phyloP scores from a whole-genome alignment of 2,888 invertebrate genomes.

The Smittia aterrima region DNA sequence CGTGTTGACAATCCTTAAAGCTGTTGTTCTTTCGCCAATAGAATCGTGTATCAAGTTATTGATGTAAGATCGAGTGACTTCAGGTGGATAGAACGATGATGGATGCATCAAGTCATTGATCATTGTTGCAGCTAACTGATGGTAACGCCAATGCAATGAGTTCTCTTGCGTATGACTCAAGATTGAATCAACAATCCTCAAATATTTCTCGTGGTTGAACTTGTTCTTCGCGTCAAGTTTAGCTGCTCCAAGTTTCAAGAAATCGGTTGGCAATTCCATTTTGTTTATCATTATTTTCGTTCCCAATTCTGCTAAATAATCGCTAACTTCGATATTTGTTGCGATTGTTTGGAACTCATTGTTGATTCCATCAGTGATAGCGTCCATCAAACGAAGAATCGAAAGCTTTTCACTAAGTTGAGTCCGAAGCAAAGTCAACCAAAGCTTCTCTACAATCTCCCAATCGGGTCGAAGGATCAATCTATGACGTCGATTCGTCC shows the following conservation, averaged over 20 bases:
- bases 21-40: constrained; percentile 73
- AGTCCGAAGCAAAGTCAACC: constrained; percentile 76
- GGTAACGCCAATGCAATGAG: constrained; percentile 77
- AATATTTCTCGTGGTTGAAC: constrained; percentile 57
- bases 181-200: constrained; percentile 57
- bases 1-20: constrained; percentile 61
- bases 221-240: constrained; percentile 52
- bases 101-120: constrained; percentile 69
- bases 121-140: constrained; percentile 71
- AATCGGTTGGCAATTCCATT: constrained; percentile 46
- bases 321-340: constrained; percentile 59
- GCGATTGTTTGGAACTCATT: constrained; percentile 64
- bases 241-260: constrained; percentile 44
- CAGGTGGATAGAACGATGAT: constrained; percentile 64
- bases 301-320: constrained; percentile 57
- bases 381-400: constrained; percentile 64
- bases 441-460: constrained; percentile 66
- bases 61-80: constrained; percentile 64
- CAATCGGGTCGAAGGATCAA: constrained; percentile 73
- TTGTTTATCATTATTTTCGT: constrained; percentile 50
- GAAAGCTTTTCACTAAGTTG: constrained; percentile 83
- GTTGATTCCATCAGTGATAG: constrained; percentile 58
- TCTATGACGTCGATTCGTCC: constrained; percentile 57
- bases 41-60: constrained; percentile 71
- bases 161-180: constrained; percentile 43